A percentile compares a stretch with the other conserved stretches of the same genome.
phyloP scores from a whole-genome alignment of 2,797 vertebrate species.

The Sebastes melanostomus region DNA sequence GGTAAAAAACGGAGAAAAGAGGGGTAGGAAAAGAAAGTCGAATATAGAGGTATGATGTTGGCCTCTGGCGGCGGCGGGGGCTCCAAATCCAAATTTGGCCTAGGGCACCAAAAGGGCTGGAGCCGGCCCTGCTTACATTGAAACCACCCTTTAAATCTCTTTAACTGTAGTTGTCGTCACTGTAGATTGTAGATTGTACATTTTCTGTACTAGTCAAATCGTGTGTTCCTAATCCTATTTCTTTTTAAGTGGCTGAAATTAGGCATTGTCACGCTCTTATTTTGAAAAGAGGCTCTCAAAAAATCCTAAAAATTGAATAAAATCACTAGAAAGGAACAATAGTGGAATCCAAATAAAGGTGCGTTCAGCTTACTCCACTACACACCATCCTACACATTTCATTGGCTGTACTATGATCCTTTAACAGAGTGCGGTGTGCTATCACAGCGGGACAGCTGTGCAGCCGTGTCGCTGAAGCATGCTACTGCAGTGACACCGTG shows the following conservation, averaged over 20 bases:
- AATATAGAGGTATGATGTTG: too few relatives aligned
- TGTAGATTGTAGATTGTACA: not conserved
- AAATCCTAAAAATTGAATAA: not conserved
- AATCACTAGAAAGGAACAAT: slow-evolving; percentile 4
- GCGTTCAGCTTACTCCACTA: slow-evolving; percentile 17
- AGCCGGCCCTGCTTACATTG: not conserved
- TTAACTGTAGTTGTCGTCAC: not conserved
- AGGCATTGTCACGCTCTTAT: not conserved
- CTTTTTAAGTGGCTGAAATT: not conserved
- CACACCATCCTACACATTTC: slow-evolving; percentile 30
- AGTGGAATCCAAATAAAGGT: slow-evolving; percentile 28
- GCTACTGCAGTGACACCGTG: slow-evolving; percentile 63
- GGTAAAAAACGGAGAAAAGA: too few relatives aligned
- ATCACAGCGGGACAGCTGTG: slow-evolving; percentile 76
- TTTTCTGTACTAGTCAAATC: not conserved
- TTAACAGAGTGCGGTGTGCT: slow-evolving; percentile 60
- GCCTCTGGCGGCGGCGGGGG: too few relatives aligned
- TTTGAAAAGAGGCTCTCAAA: slow-evolving; percentile 3
- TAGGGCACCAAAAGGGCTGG: too few relatives aligned
- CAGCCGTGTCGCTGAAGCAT: slow-evolving; percentile 58
- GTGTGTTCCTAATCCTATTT: not conserved
- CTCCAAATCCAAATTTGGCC: too few relatives aligned
- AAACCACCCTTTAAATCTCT: not conserved
- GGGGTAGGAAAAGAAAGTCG: too few relatives aligned
- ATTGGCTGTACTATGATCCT: slow-evolving; percentile 56